phyloP scores from a whole-genome alignment of 2,113 vertebrate species.

The Sinocyclocheilus rhinocerous region DNA sequence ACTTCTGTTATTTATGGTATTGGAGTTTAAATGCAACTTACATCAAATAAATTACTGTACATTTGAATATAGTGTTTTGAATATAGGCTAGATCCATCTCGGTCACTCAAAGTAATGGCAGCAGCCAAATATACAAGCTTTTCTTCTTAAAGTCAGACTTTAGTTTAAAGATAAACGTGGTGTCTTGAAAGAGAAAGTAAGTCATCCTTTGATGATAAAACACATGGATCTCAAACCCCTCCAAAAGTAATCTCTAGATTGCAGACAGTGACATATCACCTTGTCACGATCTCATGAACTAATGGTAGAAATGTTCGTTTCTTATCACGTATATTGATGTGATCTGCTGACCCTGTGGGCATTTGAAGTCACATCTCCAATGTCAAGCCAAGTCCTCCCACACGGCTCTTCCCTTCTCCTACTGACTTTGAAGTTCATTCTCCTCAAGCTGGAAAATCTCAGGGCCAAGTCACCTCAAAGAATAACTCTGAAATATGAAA shows the following conservation, averaged over 20 bases:
- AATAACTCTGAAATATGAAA: background rate
- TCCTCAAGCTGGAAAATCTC: slow-evolving; percentile 14
- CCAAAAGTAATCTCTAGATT: slow-evolving; percentile 47
- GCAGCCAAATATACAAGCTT: slow-evolving; percentile 30
- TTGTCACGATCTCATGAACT: slow-evolving; percentile 43
- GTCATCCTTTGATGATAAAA: slow-evolving; percentile 59
- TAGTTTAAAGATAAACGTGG: slow-evolving; percentile 38
- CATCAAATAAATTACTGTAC: background rate
- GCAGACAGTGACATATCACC: slow-evolving; percentile 58
- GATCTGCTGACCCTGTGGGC: slow-evolving; percentile 55
- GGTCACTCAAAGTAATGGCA: background rate
- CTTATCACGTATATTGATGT: slow-evolving; percentile 58
- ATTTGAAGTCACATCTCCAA: slow-evolving; percentile 41
- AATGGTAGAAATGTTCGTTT: slow-evolving; percentile 48
- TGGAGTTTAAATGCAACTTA: background rate
- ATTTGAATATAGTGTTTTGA: background rate
- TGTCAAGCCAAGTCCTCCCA: slow-evolving; percentile 27
- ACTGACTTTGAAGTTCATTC: slow-evolving; percentile 49
- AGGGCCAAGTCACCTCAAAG: background rate
- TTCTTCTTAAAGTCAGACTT: background rate
- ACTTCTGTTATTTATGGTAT: background rate
- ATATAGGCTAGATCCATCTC: background rate
- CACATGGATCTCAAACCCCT: slow-evolving; percentile 35
- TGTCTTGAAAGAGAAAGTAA: slow-evolving; percentile 51
- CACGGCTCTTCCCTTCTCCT: background rate